These are phyloP conservation scores for Pongo abelii DNA, from an alignment of 2,113 vertebrate genomes.

Conservation along the genomic window DNA sequence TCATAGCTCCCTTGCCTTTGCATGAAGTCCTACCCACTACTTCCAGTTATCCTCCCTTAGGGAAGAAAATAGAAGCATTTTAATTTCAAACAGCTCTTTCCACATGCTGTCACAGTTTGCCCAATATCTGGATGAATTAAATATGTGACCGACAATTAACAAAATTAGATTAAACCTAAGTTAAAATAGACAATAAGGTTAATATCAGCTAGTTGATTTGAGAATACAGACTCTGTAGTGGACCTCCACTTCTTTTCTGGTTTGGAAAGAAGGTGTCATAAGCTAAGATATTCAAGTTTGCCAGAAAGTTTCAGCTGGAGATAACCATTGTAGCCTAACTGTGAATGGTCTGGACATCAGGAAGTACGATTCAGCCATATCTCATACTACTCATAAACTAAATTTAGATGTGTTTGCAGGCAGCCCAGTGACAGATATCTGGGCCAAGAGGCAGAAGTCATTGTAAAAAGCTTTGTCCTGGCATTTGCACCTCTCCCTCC, in stretches of 20 bases:
- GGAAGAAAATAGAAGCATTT: background rate
- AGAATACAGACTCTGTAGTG: background rate
- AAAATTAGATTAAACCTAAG: background rate
- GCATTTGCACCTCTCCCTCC: background rate
- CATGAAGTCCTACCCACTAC: background rate
- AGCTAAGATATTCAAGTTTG: background rate
- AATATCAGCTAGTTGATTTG: background rate
- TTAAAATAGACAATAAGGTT: background rate
- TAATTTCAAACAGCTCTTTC: background rate
- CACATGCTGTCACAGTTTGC: background rate
- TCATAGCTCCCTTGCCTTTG: background rate
- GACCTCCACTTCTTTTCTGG: background rate
- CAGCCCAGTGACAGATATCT: background rate
- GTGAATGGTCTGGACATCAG: background rate
- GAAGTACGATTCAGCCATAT: background rate
- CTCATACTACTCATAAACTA: background rate
- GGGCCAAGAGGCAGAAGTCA: background rate
- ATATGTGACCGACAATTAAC: background rate
- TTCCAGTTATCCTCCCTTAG: background rate
- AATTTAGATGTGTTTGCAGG: background rate
- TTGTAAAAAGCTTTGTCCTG: background rate
- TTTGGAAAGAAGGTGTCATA: background rate
- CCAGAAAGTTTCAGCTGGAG: background rate
- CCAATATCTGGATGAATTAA: background rate
- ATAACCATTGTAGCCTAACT: background rate